Base-by-base conservation (phyloP, 2,113 vertebrate genomes). In the Dissostichus mawsoni region DNA sequence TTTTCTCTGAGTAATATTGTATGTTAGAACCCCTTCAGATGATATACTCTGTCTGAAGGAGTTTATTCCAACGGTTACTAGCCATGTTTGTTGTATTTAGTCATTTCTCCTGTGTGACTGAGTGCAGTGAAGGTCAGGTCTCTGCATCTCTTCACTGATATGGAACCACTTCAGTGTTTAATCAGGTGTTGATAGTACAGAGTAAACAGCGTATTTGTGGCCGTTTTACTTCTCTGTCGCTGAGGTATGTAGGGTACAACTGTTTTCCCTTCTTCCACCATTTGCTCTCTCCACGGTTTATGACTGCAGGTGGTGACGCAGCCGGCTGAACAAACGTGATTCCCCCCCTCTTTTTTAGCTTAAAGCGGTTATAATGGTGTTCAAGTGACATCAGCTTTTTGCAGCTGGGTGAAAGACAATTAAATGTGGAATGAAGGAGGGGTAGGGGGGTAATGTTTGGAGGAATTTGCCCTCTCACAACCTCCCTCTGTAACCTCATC, bases 381-480 rank as follows among this genome's bases (percentile, higher is more conserved):
- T 87, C 51, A 80, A 92, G 77, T 93, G 90, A 94, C 92, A 92
- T 92, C 92, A 93, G 90, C 79, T 52, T 48, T 29, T 80, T 81
- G 85, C 92, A 94, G 92, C 94, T 94, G 92, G 59, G 53, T 87
- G 81, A 90, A 91, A 75, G 82, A 90, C 83, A 84, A 88, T 92
- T 92, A 91, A 88, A 89, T 83, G 78, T 87, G 90, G 77, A 89
- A 87, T 67, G 36, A 48, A 57, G 73, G 65, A 52, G 41, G 29
- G 61, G 45, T 61, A 48, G 41, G 25, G 61, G 47, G 5, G 5
- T 48, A 76, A 72, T 90, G 80, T 84, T 17, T 33, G 6, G 17
- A 87, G 78, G 88, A 87, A 90, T 93, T 90, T 87, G 86, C 76
- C 84, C 80, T 84, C 69, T 84, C 75, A 90, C 80, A 90, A 68